Base-by-base conservation (phyloP, 2,888 invertebrate species). In the Limnephilus auricula region DNA sequence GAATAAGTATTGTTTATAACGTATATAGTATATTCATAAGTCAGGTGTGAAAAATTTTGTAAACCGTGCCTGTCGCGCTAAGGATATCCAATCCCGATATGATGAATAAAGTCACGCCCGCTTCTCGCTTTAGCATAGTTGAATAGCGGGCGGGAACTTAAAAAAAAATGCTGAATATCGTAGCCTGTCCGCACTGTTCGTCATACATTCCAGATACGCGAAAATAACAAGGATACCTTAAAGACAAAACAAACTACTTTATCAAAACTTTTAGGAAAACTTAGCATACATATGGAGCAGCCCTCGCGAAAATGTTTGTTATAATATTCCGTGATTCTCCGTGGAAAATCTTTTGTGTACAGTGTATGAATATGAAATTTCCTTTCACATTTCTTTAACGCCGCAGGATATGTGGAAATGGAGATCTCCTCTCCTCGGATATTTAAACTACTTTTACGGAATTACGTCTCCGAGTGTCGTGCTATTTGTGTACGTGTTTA, bases 381-480 rank as follows among this genome's bases (percentile, higher is more conserved):
- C 65, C 86, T 86, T 86, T 86, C 65, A 65, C 86, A 32, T 86
- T 86, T 86, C 86, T 86, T 86, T 65, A 86, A 32, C 86, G 86
- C 86, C 86, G 65, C 86, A 86, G 86, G 86, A 86, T 65, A 86
- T 86, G 86, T 65, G 86, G 86, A 65, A 86, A 86, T 86, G 65
- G 86, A 65, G 86, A 86, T 30, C 45, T 86, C 31, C 65, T 50
- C 32, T 86, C 82, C 82, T 82, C 25, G 65, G 65, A 86, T 86
- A 50, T 86, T 65, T 86, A 86, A 86, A 86, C 86, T 50, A 65
- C 86, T 86, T 85, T 85, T 50, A 86, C 86, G 65, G 65, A 86
- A 31, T 86, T 86, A 86, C 65, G 50, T 86, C 65, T 65, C 86
- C 65, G 65, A 86, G 65, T 65, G 86, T 65, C 65, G 86, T 65